Conservation (phyloP, 2,888 invertebrate genomes). For the Cordylochernes scorpioides region DNA sequence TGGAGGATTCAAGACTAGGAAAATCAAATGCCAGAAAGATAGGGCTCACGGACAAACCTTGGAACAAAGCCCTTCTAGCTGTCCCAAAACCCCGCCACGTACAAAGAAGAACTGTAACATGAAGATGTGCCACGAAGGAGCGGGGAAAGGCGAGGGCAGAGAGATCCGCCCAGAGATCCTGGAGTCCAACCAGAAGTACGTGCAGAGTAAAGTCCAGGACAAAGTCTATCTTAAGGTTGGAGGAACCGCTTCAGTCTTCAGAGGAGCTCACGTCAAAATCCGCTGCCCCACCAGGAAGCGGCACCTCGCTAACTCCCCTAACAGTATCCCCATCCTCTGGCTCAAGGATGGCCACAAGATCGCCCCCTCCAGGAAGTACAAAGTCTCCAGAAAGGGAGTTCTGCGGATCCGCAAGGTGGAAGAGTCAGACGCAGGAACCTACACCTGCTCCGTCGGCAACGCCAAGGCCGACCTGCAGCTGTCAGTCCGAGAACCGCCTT, state of each 20-base stretch:
- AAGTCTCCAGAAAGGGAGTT: slow-evolving; percentile 64
- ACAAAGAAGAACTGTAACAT: slow-evolving; percentile 58
- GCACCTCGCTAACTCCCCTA: slow-evolving; percentile 13
- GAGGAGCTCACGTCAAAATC: slow-evolving; percentile 70
- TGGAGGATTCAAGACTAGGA: slow-evolving; percentile 57
- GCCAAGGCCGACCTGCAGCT: slow-evolving; percentile 46
- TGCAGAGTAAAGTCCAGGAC: slow-evolving; percentile 52
- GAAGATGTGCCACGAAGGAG: slow-evolving; percentile 40
- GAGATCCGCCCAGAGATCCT: slow-evolving; percentile 24
- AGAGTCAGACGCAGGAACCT: slow-evolving; percentile 52
- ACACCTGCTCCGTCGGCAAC: slow-evolving; percentile 53
- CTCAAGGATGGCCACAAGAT: slow-evolving; percentile 49
- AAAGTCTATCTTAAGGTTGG: slow-evolving; percentile 64
- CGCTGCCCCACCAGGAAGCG: slow-evolving; percentile 42
- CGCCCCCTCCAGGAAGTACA: slow-evolving; percentile 48
- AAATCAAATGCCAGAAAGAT: slow-evolving; percentile 57
- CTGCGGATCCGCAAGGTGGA: slow-evolving; percentile 53
- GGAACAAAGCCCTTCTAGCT: slow-evolving; percentile 41
- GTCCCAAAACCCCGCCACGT: slow-evolving; percentile 37
- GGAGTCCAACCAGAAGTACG: slow-evolving; percentile 28
- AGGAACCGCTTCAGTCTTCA: slow-evolving; percentile 62
- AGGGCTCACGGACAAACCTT: slow-evolving; percentile 76
- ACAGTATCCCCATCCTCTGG: slow-evolving; percentile 38
- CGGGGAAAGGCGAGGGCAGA: too few species aligned
- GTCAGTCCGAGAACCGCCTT: too few species aligned